Conservation (phyloP, 2,113 vertebrate genomes). For the Thalassarche chlororhynchos region DNA sequence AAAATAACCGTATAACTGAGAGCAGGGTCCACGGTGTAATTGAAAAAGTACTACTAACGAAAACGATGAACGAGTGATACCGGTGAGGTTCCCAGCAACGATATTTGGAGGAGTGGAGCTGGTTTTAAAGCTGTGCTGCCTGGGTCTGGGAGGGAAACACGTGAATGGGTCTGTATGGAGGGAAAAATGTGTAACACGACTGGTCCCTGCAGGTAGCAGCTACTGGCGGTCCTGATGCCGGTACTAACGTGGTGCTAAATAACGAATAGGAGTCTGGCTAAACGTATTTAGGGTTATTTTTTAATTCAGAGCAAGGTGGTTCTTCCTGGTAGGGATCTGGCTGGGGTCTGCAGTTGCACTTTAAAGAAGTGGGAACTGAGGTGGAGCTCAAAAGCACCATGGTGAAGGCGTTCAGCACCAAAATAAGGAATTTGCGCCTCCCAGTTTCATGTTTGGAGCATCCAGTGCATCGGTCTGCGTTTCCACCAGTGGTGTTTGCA, state of each 20-base stretch:
- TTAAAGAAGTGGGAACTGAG: not conserved
- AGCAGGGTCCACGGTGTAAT: not conserved
- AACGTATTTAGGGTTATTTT: not conserved
- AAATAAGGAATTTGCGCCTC: not conserved
- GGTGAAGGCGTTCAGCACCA: accelerated
- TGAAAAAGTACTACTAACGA: not conserved
- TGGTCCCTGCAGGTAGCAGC: not conserved
- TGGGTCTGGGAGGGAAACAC: not conserved
- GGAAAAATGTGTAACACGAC: not conserved
- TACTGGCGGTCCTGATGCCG: not conserved
- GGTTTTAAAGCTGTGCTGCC: not conserved
- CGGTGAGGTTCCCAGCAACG: not conserved
- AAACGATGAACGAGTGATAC: not conserved
- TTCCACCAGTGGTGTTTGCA: not conserved
- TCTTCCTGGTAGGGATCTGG: not conserved
- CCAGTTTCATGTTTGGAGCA: accelerated
- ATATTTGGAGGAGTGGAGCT: not conserved
- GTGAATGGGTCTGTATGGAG: not conserved
- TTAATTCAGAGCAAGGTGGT: not conserved
- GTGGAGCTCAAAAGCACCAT: accelerated
- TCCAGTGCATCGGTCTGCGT: accelerated
- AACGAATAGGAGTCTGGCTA: not conserved
- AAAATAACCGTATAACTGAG: not conserved
- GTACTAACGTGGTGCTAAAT: not conserved
- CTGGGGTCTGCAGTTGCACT: not conserved